phyloP scores from a whole-genome alignment of 2,113 vertebrate genomes.

The Donacobius atricapilla region DNA sequence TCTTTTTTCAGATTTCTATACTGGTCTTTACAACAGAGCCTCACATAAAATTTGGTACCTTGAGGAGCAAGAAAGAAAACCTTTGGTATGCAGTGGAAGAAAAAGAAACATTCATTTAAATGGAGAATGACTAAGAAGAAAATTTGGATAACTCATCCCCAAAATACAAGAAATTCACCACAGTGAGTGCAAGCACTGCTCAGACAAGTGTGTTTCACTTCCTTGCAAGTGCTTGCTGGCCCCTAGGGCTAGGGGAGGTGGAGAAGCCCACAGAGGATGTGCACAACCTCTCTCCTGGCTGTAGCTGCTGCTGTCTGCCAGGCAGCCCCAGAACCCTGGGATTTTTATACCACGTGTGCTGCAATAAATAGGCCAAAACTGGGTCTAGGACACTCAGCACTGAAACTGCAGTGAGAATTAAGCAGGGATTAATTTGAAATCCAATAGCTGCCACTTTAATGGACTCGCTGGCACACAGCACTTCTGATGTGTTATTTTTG shows the following conservation, averaged over 20 bases:
- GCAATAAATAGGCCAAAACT: neutral
- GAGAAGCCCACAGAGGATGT: neutral
- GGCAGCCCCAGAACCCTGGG: neutral
- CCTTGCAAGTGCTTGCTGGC: neutral
- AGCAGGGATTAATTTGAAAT: slow-evolving; percentile 4
- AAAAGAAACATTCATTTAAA: neutral
- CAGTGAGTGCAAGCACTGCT: neutral
- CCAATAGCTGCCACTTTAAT: neutral
- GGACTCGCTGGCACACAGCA: neutral
- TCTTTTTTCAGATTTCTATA: neutral
- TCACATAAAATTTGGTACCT: neutral
- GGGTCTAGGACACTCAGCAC: neutral
- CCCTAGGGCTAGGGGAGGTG: neutral
- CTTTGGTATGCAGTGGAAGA: neutral
- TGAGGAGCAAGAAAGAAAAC: neutral
- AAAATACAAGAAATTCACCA: neutral
- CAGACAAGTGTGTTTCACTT: neutral
- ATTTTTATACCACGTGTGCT: neutral
- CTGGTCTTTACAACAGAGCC: neutral
- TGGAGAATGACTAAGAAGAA: neutral
- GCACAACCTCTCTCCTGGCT: too few species aligned
- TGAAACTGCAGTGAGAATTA: neutral
- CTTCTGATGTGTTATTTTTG: neutral
- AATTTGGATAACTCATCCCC: neutral
- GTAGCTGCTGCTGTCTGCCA: neutral